Base-by-base conservation (phyloP, 1,140 invertebrate genomes). In the Musca vetustissima region DNA sequence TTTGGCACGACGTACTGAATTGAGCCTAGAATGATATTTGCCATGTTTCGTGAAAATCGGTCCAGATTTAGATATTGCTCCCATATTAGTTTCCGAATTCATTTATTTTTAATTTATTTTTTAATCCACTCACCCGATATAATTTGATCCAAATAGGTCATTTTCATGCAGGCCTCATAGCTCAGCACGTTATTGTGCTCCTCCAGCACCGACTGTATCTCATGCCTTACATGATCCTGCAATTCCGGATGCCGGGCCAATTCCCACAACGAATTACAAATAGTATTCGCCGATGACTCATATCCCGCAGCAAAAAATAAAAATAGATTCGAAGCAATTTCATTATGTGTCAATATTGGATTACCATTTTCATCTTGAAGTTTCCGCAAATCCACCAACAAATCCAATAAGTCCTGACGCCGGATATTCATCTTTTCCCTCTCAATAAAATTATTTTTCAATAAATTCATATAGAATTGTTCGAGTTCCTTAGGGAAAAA, bases 221-320 rank as follows among this genome's bases (percentile, higher is more conserved):
- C 83, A 3, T 82, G 67, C 65, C 79, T 71, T 1, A 83, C 17
- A 64, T 72, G 82, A 4, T 69, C 24, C 71, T 90, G 89, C 32
- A 86, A 74, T 7, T 85, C 82, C 14, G 78, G 82, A 74, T 89
- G 79, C 4, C 78, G 76, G 1, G 87, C 86, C 36, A 90, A 75
- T 67, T 84, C 82, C 59, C 77, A 84, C 22, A 83, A 71, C 0
- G 81, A 76, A 64, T 82, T 85, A 15, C 80, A 76, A 25, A 89
- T 76, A 1, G 85, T 75, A 52, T 83, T 84, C 7, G 85, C 83
- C 13, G 87, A 87, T 0, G 89, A 90, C 69, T 89, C 89, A 70
- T 85, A 89, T 17, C 88, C 87, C 57, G 87, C 87, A 1, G 86
- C 57, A 73, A 77, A 87, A 75, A 89, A 84, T 64, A 83, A 14